These are phyloP conservation scores for Azorinus chamasolen DNA, from an alignment of 2,888 invertebrate species.

Conservation along the genomic window DNA sequence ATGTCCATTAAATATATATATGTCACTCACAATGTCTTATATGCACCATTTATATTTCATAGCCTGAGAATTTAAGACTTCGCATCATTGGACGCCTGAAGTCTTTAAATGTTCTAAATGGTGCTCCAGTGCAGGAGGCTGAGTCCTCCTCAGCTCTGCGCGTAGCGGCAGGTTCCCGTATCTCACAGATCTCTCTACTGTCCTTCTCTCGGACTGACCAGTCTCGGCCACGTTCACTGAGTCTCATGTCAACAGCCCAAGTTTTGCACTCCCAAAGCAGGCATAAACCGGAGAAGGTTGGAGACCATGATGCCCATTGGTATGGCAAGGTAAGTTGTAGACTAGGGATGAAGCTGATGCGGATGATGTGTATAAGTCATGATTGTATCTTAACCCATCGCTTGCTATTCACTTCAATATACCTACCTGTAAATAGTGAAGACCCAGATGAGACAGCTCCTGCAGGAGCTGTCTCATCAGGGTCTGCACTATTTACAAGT, in stretches of 20 bases:
- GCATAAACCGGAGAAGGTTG: slow-evolving; percentile 78
- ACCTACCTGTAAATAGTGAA: neutral
- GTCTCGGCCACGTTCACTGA: slow-evolving; percentile 79
- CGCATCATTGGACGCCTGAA: slow-evolving; percentile 84
- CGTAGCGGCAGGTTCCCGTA: slow-evolving; percentile 83
- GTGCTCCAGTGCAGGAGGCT: slow-evolving; percentile 78
- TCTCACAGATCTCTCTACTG: slow-evolving; percentile 83
- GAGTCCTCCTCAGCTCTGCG: slow-evolving; percentile 82
- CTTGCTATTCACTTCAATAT: too few species aligned
- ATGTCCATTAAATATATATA: too few species aligned
- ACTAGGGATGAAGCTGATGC: too few species aligned
- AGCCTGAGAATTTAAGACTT: slow-evolving; percentile 82
- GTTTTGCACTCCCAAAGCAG: slow-evolving; percentile 76
- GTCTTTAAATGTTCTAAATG: slow-evolving; percentile 81
- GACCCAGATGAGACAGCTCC: neutral
- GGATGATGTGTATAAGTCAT: too few species aligned
- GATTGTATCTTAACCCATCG: too few species aligned
- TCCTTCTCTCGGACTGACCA: slow-evolving; percentile 81
- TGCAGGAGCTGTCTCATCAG: neutral
- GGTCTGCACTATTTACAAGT: neutral
- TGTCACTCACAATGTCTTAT: too few species aligned
- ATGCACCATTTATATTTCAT: slow-evolving; percentile 5
- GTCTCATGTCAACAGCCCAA: slow-evolving; percentile 75
- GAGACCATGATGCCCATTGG: slow-evolving; percentile 82
- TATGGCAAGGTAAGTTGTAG: slow-evolving; percentile 79